These are phyloP conservation scores for Mesorhabditis spiculigera DNA, from an alignment of 2,888 invertebrate genomes.

Conservation along the genomic window DNA sequence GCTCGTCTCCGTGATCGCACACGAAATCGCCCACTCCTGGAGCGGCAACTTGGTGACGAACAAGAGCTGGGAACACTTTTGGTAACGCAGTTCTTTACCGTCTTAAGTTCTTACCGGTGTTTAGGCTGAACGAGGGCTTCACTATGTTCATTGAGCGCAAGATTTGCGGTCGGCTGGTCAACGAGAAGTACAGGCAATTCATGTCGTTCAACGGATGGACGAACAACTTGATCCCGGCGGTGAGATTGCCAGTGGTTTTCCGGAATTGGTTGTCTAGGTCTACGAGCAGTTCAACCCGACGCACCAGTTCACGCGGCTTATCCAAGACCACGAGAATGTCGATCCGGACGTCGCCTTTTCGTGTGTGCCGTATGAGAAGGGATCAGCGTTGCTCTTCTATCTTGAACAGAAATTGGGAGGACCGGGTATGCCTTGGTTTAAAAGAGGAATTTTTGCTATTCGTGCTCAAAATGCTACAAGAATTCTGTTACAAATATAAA, in stretches of 20 bases:
- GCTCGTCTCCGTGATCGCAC: slow-evolving; percentile 82
- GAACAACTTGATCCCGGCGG: slow-evolving; percentile 71
- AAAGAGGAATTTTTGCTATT: too few relatives aligned
- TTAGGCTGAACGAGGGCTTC: slow-evolving; percentile 82
- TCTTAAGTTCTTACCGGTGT: not conserved
- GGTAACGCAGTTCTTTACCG: slow-evolving; percentile 64
- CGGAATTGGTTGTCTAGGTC: slow-evolving; percentile 26
- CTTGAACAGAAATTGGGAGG: slow-evolving; percentile 80
- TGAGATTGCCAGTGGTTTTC: slow-evolving; percentile 58
- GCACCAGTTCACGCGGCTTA: slow-evolving; percentile 52
- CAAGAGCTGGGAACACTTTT: slow-evolving; percentile 87
- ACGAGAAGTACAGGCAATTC: slow-evolving; percentile 72
- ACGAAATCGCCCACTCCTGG: slow-evolving; percentile 94
- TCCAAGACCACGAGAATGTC: slow-evolving; percentile 67
- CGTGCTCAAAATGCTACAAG: not conserved
- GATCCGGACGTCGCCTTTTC: slow-evolving; percentile 91
- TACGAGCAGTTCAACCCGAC: slow-evolving; percentile 46
- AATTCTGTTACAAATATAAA: not conserved
- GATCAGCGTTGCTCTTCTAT: slow-evolving; percentile 80
- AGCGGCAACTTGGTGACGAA: slow-evolving; percentile 92
- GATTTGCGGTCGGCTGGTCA: slow-evolving; percentile 73
- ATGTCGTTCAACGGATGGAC: slow-evolving; percentile 75
- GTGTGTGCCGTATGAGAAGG: slow-evolving; percentile 83
- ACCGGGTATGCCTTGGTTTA: slow-evolving; percentile 59
- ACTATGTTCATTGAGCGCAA: slow-evolving; percentile 88